Evolutionary conservation across 2,797 vertebrate species (phyloP).

Genomic region (Scomberomorus guttatus): DNA sequence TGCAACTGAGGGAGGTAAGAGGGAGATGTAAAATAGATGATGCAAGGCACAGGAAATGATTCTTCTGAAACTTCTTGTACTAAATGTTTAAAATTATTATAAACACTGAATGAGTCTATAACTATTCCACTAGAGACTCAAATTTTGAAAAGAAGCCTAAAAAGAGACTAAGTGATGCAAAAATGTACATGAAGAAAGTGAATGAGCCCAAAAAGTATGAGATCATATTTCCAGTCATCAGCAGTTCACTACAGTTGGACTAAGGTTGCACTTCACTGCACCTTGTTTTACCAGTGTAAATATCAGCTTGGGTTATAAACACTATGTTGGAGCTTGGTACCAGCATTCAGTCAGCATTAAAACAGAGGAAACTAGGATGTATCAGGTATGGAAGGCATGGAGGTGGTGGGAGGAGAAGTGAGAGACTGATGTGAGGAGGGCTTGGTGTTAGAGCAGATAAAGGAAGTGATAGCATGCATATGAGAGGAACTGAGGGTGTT

Average conservation of each 20-base stretch:
- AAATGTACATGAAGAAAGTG: not conserved
- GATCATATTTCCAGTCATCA: too few species aligned
- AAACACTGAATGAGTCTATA: too few species aligned
- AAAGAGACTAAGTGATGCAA: too few species aligned
- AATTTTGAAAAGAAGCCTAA: too few species aligned
- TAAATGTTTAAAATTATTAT: too few species aligned
- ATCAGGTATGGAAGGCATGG: slow-evolving; percentile 9
- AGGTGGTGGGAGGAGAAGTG: slow-evolving; percentile 23
- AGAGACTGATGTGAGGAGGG: slow-evolving; percentile 31
- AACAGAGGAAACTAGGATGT: slow-evolving; percentile 15
- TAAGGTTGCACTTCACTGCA: not conserved
- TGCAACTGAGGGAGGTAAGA: not conserved
- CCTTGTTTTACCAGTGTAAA: slow-evolving; percentile 4
- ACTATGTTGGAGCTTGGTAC: not conserved
- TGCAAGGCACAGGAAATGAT: slow-evolving; percentile 26
- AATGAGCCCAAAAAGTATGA: not conserved
- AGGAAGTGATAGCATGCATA: slow-evolving; percentile 42
- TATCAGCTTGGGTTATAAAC: not conserved
- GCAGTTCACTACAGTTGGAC: not conserved
- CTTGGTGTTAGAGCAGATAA: slow-evolving; percentile 42
- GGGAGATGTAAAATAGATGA: not conserved
- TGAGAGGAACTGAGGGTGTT: slow-evolving; percentile 56
- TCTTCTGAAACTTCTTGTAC: not conserved
- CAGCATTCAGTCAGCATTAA: slow-evolving; percentile 17
- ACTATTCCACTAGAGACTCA: too few species aligned